Conservation (phyloP, 2,888 invertebrate species). For the Caprella mutica region DNA sequence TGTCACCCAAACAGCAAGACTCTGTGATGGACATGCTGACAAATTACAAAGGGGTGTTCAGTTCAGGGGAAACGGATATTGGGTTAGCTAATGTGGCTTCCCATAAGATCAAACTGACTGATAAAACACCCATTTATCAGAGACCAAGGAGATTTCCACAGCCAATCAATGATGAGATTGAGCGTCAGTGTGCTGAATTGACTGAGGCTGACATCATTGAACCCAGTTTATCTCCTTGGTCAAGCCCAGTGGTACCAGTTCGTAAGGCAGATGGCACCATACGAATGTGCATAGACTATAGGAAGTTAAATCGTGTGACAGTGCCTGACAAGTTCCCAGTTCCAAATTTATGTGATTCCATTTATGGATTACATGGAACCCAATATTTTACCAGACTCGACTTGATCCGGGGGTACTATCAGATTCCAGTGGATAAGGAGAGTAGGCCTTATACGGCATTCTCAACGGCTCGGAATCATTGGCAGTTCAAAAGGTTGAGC, state of each 20-base stretch:
- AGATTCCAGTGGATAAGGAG: not conserved
- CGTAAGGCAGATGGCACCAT: constrained; percentile 2
- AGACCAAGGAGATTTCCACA: not conserved
- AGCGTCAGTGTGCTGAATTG: not conserved
- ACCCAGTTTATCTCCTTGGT: not conserved
- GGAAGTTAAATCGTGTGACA: not conserved
- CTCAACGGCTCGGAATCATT: constrained; percentile 2
- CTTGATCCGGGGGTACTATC: not conserved
- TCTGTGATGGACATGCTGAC: no score
- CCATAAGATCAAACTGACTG: not conserved
- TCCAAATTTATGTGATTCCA: not conserved
- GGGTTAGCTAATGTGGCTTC: not conserved
- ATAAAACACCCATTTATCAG: not conserved
- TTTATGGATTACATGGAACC: not conserved
- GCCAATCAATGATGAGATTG: constrained; percentile 2
- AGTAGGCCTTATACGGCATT: not conserved
- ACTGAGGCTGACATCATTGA: not conserved
- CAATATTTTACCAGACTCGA: not conserved
- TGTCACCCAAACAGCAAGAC: no score
- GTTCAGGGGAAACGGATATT: not conserved
- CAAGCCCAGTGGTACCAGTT: not conserved
- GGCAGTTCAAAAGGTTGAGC: not conserved
- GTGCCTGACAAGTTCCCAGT: constrained; percentile 6
- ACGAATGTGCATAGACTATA: not conserved
- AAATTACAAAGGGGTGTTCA: no score